Conservation (phyloP, 1,140 invertebrate species). For the Nasonia longicornis region DNA sequence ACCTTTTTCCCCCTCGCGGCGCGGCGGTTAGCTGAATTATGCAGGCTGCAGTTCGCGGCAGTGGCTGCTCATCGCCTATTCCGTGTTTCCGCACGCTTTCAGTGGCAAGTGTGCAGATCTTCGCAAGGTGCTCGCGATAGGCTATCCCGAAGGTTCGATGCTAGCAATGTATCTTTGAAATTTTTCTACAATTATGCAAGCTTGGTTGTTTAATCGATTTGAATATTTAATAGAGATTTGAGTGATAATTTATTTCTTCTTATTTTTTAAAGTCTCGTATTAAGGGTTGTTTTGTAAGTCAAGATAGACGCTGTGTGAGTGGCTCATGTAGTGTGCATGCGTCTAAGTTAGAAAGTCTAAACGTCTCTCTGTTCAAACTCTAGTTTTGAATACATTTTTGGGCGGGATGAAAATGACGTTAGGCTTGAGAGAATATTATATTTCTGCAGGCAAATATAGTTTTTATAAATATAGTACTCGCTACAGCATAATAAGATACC, state of each 20-base stretch:
- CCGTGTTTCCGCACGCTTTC: conserved; percentile 21
- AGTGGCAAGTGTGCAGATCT: background rate
- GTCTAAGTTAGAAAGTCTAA: too few relatives aligned
- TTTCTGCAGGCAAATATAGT: too few relatives aligned
- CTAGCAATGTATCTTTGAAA: background rate
- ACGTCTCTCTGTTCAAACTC: too few relatives aligned
- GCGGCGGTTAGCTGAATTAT: conserved; percentile 46
- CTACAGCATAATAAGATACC: too few relatives aligned
- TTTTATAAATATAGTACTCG: too few relatives aligned
- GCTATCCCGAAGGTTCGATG: background rate
- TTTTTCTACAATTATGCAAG: background rate
- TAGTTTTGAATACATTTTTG: too few relatives aligned
- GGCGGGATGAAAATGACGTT: too few relatives aligned
- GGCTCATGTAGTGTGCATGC: too few relatives aligned
- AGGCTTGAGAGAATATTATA: too few relatives aligned
- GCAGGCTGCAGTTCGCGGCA: conserved; percentile 41
- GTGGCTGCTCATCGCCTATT: conserved; percentile 45
- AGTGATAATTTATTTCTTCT: background rate
- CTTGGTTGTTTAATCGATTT: background rate
- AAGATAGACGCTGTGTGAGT: too few relatives aligned
- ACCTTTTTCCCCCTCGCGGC: background rate
- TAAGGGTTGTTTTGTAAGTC: background rate
- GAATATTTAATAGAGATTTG: background rate
- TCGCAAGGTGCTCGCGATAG: background rate
- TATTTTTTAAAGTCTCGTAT: background rate